Conservation (phyloP, 2,113 vertebrate species). For the Larimichthys crocea region DNA sequence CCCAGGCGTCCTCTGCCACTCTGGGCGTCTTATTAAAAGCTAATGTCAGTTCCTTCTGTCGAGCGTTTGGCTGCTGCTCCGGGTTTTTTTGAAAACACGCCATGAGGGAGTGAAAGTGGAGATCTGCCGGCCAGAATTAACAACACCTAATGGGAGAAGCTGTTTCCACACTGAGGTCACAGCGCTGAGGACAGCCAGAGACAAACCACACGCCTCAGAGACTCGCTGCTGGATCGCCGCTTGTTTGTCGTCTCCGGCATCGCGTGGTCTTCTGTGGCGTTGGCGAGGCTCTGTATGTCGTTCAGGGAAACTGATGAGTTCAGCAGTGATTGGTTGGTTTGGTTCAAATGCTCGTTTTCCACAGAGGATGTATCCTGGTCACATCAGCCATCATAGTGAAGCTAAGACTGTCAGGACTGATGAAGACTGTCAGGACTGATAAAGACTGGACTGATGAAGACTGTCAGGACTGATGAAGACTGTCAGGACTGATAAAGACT, state of each 20-base stretch:
- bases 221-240: no score
- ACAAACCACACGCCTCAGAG: constrained; percentile 20
- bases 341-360: no score
- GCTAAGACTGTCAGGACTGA: no score
- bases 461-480: no score
- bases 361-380: no score
- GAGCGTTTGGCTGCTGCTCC: constrained; percentile 21
- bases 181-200: not conserved
- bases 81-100: not conserved
- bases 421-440: no score
- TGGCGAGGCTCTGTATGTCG: not conserved
- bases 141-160: constrained; percentile 12
- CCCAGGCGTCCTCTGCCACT: constrained; percentile 39
- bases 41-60: constrained; percentile 58
- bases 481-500: no score
- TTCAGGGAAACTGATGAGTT: not conserved
- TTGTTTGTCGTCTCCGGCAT: not conserved
- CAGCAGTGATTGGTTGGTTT: no score
- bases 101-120: constrained; percentile 35
- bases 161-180: constrained; percentile 45
- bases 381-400: no score
- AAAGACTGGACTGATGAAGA: no score
- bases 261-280: not conserved
- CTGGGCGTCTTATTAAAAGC: constrained; percentile 52
- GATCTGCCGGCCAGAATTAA: constrained; percentile 35